Evolutionary conservation across 2,888 invertebrate species (phyloP).

Genomic region (Nomada ferruginata): DNA sequence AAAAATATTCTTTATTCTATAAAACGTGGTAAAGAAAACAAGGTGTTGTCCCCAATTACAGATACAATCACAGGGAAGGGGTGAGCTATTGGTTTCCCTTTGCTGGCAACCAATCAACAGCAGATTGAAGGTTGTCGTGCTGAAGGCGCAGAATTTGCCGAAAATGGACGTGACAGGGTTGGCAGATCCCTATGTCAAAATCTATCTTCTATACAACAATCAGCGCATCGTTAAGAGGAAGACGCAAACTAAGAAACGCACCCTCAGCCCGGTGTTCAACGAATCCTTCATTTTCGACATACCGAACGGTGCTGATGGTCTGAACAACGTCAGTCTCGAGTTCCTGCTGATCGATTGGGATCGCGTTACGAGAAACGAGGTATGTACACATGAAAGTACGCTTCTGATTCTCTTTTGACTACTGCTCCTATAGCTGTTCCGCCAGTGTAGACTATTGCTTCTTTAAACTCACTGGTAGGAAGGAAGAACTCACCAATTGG

Average conservation of each 20-base stretch:
- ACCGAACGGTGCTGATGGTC: constrained; percentile 91
- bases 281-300: constrained; percentile 99
- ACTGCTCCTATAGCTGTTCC: neutral
- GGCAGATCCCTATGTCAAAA: constrained; percentile 99
- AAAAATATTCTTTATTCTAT: too few relatives aligned
- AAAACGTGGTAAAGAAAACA: neutral
- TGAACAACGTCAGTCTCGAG: constrained; percentile 94
- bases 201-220: constrained; percentile 98
- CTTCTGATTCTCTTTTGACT: neutral
- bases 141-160: constrained; percentile 98
- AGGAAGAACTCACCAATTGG: too few relatives aligned
- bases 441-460: neutral
- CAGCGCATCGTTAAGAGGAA: constrained; percentile 99
- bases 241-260: constrained; percentile 99
- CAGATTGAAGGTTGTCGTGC: constrained; percentile 96
- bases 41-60: constrained; percentile 78
- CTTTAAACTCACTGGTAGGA: too few relatives aligned
- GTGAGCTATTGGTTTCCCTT: constrained; percentile 97
- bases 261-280: constrained; percentile 99
- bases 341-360: constrained; percentile 98
- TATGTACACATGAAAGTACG: constrained; percentile 31
- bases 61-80: constrained; percentile 97
- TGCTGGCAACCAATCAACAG: constrained; percentile 99
- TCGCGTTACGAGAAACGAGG: constrained; percentile 98
- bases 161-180: constrained; percentile 99